Conservation (phyloP, 2,113 vertebrate species). For the Daboia siamensis region DNA sequence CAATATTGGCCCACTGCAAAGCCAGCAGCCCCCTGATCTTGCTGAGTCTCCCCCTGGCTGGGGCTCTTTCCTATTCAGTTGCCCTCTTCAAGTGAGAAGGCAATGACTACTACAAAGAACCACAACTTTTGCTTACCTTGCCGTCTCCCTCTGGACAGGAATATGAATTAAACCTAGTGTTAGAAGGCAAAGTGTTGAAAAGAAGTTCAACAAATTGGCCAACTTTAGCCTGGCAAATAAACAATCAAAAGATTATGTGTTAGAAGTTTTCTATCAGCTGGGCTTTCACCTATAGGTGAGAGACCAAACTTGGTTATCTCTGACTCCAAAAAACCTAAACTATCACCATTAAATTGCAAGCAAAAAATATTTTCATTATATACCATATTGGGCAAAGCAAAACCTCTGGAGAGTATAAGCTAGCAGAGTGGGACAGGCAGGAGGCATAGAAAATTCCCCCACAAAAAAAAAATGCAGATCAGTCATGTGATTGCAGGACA, state of each 20-base stretch:
- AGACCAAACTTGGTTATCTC: neutral
- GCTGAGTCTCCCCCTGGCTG: too few relatives aligned
- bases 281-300: neutral
- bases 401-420: neutral
- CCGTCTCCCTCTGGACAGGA: neutral
- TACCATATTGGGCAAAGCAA: neutral
- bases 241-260: too few relatives aligned
- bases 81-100: neutral
- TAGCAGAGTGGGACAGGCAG: neutral
- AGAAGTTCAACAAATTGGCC: neutral
- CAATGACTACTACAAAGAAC: neutral
- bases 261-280: neutral
- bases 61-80: neutral
- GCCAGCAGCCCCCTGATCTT: too few relatives aligned
- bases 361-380: neutral
- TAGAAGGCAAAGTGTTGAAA: neutral
- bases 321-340: neutral
- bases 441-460: neutral
- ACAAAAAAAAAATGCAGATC: neutral
- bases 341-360: neutral
- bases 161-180: neutral
- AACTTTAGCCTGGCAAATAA: neutral
- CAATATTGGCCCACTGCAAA: neutral
- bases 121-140: neutral
- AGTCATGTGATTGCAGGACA: neutral